Evolutionary conservation across 2,888 invertebrate genomes (phyloP).

Genomic region (Oithona nana): DNA sequence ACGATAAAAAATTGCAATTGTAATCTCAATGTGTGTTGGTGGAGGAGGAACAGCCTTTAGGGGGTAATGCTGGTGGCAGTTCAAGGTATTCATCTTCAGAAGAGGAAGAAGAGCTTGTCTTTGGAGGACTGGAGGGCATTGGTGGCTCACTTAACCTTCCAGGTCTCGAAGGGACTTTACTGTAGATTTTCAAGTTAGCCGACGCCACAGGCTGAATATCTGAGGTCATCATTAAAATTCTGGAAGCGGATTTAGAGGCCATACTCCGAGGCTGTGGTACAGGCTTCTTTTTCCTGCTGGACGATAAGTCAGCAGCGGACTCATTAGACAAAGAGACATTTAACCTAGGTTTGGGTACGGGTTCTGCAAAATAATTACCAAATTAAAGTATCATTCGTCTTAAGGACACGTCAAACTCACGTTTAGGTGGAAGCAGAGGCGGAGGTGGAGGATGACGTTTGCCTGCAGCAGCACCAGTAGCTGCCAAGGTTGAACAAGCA

Average conservation of each 20-base stretch:
- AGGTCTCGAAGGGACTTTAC: background rate
- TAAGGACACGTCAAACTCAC: too few relatives aligned
- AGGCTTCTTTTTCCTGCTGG: background rate
- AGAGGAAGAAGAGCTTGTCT: too few relatives aligned
- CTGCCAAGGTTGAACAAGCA: background rate
- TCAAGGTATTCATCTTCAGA: too few relatives aligned
- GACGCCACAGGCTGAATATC: background rate
- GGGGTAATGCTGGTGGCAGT: too few relatives aligned
- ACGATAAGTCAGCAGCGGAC: background rate
- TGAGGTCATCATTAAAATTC: background rate
- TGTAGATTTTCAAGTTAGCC: background rate
- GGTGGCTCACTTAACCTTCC: background rate
- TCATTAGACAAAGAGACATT: background rate
- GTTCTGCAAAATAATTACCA: background rate
- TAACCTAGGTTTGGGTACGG: background rate
- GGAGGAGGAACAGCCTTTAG: too few relatives aligned
- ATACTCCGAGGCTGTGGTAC: background rate
- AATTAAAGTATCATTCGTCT: too few relatives aligned
- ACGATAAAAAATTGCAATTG: too few relatives aligned
- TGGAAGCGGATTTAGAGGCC: background rate
- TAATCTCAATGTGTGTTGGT: too few relatives aligned
- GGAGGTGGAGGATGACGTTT: background rate
- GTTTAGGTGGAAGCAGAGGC: background rate
- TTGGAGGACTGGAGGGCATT: too few relatives aligned
- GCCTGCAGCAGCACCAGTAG: background rate